phyloP scores from a whole-genome alignment of 2,888 invertebrate species.

The Calameuta idolon region DNA sequence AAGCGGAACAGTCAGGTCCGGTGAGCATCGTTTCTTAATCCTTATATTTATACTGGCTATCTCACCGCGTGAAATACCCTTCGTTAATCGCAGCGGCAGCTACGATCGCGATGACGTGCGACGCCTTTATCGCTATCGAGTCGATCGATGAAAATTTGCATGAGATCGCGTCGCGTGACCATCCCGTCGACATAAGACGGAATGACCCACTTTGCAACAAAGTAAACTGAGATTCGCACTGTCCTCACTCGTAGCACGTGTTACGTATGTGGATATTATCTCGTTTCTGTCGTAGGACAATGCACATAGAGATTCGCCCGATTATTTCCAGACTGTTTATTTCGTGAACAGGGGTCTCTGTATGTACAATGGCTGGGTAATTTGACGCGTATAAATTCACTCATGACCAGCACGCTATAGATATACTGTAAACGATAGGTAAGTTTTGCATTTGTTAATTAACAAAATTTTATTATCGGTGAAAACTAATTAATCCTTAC shows the following conservation, averaged over 20 bases:
- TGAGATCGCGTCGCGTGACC: neutral
- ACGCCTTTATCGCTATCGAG: neutral
- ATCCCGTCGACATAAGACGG: neutral
- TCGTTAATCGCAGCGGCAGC: neutral
- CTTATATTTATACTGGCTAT: neutral
- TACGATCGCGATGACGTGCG: neutral
- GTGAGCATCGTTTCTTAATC: neutral
- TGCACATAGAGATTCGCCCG: neutral
- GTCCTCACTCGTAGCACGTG: neutral
- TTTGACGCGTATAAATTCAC: neutral
- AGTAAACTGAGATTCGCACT: neutral
- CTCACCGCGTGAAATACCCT: neutral
- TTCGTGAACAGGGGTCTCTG: neutral
- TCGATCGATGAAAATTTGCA: constrained; percentile 1
- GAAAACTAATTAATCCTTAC: neutral
- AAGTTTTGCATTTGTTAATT: neutral
- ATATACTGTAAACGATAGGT: neutral
- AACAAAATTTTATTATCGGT: neutral
- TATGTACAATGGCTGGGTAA: neutral
- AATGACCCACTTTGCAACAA: neutral
- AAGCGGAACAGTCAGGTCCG: neutral
- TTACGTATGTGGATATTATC: neutral
- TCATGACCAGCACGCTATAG: neutral
- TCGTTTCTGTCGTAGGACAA: neutral
- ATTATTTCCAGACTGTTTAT: neutral